Base-by-base conservation (phyloP, 2,888 invertebrate species). In the Lasioglossum vierecki region DNA sequence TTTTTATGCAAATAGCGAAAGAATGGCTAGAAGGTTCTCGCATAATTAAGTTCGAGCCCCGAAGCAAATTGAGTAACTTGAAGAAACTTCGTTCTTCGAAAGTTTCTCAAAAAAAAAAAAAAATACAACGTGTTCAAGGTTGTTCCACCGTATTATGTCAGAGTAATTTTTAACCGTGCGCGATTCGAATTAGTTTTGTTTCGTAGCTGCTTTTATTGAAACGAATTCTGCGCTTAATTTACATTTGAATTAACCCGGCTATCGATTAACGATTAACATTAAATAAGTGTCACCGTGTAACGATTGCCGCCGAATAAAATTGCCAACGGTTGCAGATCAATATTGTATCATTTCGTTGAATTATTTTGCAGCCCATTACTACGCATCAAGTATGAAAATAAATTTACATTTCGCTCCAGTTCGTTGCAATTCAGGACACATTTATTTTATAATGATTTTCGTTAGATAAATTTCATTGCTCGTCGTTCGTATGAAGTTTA, bases 21-120 rank as follows among this genome's bases (percentile, higher is more conserved):
- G 71, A n/a, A 71, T 26, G 46, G n/a, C 15, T 44, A 46, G 44
- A 30, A 15, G 44, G 44, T 71, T 68, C 71, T 71, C 18, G 46
- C 26, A 44, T 71, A 46, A 72, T 72, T 72, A 44, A 44, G 44
- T 72, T 72, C n/a, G 39, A 22, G 22, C 39, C 26, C 70, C 41
- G 1, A n/a, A 6, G 70, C n/a, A 70, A 44, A 70, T 44, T n/a
- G 41, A 41, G 44, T 26, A 70, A 72, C 71, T 44, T 18, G 18
- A 30, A 30, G 63, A 30, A 63, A 63, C 63, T 8, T 30, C 18
- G 18, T 30, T 30, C 15, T 63, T 30, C 30, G 63, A 63, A 63
- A 63, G 26, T 63, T 63, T 30, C 30, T 30, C 18, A 30, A 63
- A 30, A 57, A 57, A 57, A 57, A 30, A 63, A 30, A 30, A 30